phyloP scores from a whole-genome alignment of 2,797 vertebrate genomes.

The Capromys pilorides region DNA sequence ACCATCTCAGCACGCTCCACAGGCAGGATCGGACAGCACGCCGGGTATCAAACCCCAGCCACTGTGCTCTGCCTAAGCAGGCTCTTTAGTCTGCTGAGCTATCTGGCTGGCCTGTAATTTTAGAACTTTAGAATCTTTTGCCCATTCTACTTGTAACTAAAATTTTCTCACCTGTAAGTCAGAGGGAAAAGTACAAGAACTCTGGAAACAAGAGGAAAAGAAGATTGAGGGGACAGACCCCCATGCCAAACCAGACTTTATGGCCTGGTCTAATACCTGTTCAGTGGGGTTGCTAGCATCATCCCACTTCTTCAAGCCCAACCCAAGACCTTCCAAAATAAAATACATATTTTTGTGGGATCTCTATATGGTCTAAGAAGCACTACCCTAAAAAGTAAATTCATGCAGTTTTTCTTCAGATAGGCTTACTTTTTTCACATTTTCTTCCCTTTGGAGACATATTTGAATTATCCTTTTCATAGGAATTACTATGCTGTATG shows the following conservation, averaged over 20 bases:
- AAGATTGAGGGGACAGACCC: background rate
- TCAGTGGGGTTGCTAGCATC: background rate
- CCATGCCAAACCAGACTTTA: background rate
- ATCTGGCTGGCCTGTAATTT: no score
- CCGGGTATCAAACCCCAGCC: no score
- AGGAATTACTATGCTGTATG: background rate
- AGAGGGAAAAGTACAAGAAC: background rate
- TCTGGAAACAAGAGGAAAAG: background rate
- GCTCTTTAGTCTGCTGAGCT: no score
- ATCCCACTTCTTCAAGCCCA: background rate
- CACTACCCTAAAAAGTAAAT: background rate
- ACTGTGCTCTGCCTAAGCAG: no score
- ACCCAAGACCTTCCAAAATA: background rate
- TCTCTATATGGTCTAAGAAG: background rate
- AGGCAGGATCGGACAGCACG: no score
- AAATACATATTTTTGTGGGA: background rate
- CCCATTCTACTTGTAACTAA: background rate
- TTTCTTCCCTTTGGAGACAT: background rate
- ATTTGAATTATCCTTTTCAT: background rate
- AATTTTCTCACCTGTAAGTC: background rate
- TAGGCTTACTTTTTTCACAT: background rate
- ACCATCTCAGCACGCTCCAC: no score
- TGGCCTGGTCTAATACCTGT: background rate
- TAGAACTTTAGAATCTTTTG: conserved; percentile 38
- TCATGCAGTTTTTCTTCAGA: background rate